A percentile compares a stretch with the other conserved stretches of the same genome.
These are phyloP conservation scores for Excalfactoria chinensis DNA, from an alignment of 2,113 vertebrate genomes.

Conservation along the genomic window DNA sequence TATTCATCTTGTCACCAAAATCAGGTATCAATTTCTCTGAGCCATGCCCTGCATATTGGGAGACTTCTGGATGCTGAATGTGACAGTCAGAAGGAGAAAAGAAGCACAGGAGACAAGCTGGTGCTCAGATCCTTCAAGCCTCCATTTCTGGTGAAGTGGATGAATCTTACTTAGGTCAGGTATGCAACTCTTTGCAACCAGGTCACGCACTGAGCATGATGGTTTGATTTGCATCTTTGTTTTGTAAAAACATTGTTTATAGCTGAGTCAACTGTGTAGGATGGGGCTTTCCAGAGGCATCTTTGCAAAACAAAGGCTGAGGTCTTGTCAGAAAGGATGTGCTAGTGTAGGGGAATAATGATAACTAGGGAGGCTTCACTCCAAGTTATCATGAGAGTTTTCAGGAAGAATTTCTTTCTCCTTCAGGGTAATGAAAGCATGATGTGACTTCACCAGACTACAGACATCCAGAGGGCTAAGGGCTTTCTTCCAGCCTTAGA, in stretches of 20 bases:
- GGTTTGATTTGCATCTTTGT: not conserved
- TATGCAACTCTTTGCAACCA: not conserved
- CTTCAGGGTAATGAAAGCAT: not conserved
- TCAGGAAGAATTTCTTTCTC: slow-evolving; percentile 5
- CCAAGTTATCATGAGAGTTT: slow-evolving; percentile 1
- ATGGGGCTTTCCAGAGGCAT: slow-evolving; percentile 38
- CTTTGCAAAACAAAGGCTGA: slow-evolving; percentile 45
- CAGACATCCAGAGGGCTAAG: not conserved
- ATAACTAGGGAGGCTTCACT: slow-evolving; percentile 31
- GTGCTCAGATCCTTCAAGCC: not conserved
- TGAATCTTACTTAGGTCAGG: not conserved
- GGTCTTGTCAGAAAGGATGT: slow-evolving; percentile 47
- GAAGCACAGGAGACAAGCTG: not conserved
- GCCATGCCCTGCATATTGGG: not conserved
- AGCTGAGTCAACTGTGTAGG: slow-evolving; percentile 33
- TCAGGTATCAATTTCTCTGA: not conserved
- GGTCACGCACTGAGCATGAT: not conserved
- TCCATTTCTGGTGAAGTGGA: not conserved
- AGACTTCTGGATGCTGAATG: not conserved
- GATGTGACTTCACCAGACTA: not conserved
- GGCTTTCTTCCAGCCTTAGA: not conserved
- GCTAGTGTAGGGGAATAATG: not conserved
- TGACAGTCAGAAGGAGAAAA: not conserved
- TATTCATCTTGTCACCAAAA: too few species aligned
- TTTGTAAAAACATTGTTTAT: not conserved